Evolutionary conservation across 2,888 invertebrate genomes (phyloP), one percentile per base, ranked within the genome.

Genomic region (Caenorhabditis afra): DNA sequence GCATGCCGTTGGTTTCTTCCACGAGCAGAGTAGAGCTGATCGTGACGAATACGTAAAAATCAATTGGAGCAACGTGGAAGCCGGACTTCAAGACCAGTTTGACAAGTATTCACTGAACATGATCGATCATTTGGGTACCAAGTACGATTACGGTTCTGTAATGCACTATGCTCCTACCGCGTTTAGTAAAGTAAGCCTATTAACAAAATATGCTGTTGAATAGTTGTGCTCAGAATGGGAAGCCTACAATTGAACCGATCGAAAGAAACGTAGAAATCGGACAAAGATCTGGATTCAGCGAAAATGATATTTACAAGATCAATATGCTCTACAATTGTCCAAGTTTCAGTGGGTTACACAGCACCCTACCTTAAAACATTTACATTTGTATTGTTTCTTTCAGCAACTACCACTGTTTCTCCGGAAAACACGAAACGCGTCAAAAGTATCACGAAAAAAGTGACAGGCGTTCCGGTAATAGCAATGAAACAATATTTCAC

Each of bases 101-200:
- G 89, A 89, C 65, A 89, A 89, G 62, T 89, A 89, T 47, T 86
- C 87, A 0, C 71, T 89, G 55, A 85, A 79, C 16, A 88, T 89
- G 88, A 90, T 90, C 73, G 90, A 90, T 74, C 87, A 89, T 76
- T 68, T 90, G 41, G 89, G 87, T 14, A 90, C 90, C 5, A 84
- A 87, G 29, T 92, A 91, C 81, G 91, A 91, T 76, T 91, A 91
- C 85, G 89, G 88, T 45, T 91, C 91, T 14, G 90, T 91, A n/a
- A 91, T 91, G 91, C 90, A 91, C 88, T 91, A 92, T 78, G 91
- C 91, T 62, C 91, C 91, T 41, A 91, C 90, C 58, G 91, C 92
- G 12, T 92, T 92, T 81, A 91, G 91, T 49, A 91, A 91, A 86
- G 91, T 85, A 10, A 14, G 58, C 59, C 1, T 23, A 39, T 7